These are phyloP conservation scores for Melitaea athalia DNA, from an alignment of 2,888 invertebrate genomes.

Conservation along the genomic window DNA sequence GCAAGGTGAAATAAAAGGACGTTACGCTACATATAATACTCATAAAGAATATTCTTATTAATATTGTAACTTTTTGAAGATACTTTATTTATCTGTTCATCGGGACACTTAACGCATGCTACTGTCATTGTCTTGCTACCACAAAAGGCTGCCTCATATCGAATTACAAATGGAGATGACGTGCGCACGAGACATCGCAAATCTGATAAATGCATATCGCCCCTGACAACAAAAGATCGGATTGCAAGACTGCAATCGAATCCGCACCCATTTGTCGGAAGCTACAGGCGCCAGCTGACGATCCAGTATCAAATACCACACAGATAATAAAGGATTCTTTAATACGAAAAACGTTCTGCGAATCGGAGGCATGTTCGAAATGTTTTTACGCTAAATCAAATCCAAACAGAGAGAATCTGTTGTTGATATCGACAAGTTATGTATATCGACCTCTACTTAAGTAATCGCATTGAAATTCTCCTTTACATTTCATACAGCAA, in stretches of 20 bases:
- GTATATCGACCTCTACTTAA: constrained; percentile 60
- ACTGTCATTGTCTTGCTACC: constrained; percentile 62
- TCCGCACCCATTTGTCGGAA: constrained; percentile 71
- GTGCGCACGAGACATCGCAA: constrained; percentile 72
- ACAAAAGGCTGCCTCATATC: constrained; percentile 65
- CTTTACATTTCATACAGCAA: constrained; percentile 46
- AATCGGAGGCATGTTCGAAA: constrained; percentile 63
- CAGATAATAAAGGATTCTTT: constrained; percentile 72
- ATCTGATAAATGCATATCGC: constrained; percentile 73
- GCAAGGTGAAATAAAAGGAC: background rate
- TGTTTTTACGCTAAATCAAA: constrained; percentile 77
- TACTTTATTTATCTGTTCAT: constrained; percentile 39
- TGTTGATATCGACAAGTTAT: constrained; percentile 51
- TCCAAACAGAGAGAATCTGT: constrained; percentile 67
- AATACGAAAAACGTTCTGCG: constrained; percentile 70
- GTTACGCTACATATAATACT: no score
- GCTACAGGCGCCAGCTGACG: constrained; percentile 78
- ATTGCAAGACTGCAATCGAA: constrained; percentile 65
- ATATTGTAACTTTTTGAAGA: constrained; percentile 21
- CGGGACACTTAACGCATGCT: constrained; percentile 60
- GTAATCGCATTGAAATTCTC: constrained; percentile 61
- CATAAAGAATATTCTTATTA: background rate
- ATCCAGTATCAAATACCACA: constrained; percentile 65
- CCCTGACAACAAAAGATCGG: constrained; percentile 76
- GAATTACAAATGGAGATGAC: constrained; percentile 65